Conservation (phyloP, 53 echinoderm and acorn worm genomes). For the Temnopleurus reevesii region DNA sequence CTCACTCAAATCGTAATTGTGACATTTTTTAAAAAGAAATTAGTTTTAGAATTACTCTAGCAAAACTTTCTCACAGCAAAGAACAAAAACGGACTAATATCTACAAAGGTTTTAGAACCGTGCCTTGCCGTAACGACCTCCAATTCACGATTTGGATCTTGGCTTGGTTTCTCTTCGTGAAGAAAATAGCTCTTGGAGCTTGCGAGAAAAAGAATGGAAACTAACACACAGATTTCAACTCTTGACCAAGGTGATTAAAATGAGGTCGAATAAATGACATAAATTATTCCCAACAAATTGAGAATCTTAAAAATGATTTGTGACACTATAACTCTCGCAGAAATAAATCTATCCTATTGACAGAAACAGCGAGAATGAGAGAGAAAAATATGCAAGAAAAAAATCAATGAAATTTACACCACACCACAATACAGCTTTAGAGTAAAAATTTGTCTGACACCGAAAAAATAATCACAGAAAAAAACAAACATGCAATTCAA, state of each 20-base stretch:
- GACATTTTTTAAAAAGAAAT: conserved; percentile 23
- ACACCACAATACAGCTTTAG: conserved; percentile 46
- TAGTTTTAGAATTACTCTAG: conserved; percentile 47
- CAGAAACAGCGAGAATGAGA: conserved; percentile 8
- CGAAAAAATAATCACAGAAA: conserved; percentile 47
- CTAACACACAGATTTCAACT: background rate
- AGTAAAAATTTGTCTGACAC: conserved; percentile 32
- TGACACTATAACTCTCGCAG: background rate
- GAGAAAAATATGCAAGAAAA: conserved; percentile 16
- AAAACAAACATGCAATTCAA: conserved; percentile 47
- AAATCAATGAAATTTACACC: conserved; percentile 60
- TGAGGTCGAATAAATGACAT: conserved; percentile 29
- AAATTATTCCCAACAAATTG: background rate
- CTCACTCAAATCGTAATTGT: conserved; percentile 12
- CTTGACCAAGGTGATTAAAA: conserved; percentile 44
- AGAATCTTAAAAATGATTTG: conserved; percentile 20
- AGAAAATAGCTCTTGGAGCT: conserved; percentile 38
- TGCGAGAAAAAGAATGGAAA: background rate
- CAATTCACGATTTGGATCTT: background rate
- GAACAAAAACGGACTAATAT: conserved; percentile 25
- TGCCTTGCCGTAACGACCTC: background rate
- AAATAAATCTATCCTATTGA: background rate
- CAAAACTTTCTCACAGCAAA: conserved; percentile 43
- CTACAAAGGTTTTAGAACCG: conserved; percentile 21
- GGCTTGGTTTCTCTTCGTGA: background rate